Evolutionary conservation across 2,888 invertebrate genomes (phyloP), one percentile per base, ranked within the genome.

Genomic region (Pheosia tremula): DNA sequence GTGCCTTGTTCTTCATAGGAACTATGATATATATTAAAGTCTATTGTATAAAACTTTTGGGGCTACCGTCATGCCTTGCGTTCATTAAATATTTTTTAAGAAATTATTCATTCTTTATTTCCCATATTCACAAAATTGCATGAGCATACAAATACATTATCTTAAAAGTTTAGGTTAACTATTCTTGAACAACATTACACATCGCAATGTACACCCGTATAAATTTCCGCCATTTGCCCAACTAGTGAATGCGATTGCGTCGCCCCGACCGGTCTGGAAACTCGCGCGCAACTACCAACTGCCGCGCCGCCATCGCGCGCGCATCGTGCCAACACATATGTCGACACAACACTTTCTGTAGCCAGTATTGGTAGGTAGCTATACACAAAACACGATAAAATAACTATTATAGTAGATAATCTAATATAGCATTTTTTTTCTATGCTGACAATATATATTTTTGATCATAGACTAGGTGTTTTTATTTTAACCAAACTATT

Each of bases 211-310:
- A n/a, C 47, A 47, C 49, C 36, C 38, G 62, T 45, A 59, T 59
- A 57, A 58, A 58, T 63, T 63, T 66, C 66, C 62, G 62, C 38
- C 58, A 62, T 64, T 59, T 56, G 13, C 36, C 47, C 54, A 63
- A 61, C 56, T 37, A 55, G 53, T 45, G 43, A 39, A 55, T 37
- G n/a, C 50, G 54, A 39, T 37, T 59, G 66, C 71, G 69, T 66
- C 71, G 70, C 43, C 61, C 57, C 61, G 68, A 67, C 71, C 68
- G 72, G 69, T 70, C 73, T 73, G 63, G 73, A 69, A 71, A 68
- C 57, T 62, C 66, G 68, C 67, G 67, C 61, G 68, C 65, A 66
- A 61, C 63, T 56, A 41, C 54, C 53, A 55, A 41, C 53, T n/a
- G 55, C 63, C 52, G 13, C 9, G 55, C 63, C 52, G 13, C 9